Conservation (phyloP, 2,113 vertebrate genomes). For the Vidua macroura region DNA sequence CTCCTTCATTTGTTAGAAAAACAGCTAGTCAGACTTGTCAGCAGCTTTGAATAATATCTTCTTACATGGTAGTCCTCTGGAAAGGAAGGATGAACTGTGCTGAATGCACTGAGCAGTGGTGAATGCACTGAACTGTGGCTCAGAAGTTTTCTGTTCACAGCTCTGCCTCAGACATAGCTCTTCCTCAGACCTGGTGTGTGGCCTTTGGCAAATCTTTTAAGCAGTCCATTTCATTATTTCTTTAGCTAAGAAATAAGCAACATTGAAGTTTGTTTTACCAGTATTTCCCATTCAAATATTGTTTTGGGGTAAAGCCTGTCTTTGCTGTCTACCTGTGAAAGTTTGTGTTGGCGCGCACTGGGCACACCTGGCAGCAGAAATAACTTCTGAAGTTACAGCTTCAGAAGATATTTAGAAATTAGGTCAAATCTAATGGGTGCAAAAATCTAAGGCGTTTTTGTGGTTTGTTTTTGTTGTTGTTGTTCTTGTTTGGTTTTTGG, state of each 20-base stretch:
- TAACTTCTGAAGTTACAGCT: slow-evolving; percentile 6
- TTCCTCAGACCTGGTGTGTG: background rate
- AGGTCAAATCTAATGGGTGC: background rate
- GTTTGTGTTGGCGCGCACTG: background rate
- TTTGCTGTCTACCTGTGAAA: background rate
- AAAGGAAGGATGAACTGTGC: background rate
- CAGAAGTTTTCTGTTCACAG: background rate
- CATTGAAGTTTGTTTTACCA: background rate
- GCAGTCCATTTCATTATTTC: background rate
- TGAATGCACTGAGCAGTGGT: background rate
- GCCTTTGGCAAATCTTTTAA: background rate
- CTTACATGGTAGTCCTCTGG: background rate
- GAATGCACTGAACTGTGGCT: background rate
- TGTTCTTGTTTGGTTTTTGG: background rate
- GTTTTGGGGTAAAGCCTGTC: background rate
- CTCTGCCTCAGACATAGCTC: background rate
- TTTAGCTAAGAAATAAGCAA: background rate
- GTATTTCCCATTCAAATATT: background rate
- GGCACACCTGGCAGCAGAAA: background rate
- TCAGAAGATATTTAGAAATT: slow-evolving; percentile 36
- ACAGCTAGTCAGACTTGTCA: background rate
- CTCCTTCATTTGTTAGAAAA: slow-evolving; percentile 17
- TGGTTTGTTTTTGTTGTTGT: background rate
- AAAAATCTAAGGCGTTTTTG: background rate
- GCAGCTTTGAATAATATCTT: background rate